Base-by-base conservation (phyloP, 2,888 invertebrate species). In the Oligia latruncula region DNA sequence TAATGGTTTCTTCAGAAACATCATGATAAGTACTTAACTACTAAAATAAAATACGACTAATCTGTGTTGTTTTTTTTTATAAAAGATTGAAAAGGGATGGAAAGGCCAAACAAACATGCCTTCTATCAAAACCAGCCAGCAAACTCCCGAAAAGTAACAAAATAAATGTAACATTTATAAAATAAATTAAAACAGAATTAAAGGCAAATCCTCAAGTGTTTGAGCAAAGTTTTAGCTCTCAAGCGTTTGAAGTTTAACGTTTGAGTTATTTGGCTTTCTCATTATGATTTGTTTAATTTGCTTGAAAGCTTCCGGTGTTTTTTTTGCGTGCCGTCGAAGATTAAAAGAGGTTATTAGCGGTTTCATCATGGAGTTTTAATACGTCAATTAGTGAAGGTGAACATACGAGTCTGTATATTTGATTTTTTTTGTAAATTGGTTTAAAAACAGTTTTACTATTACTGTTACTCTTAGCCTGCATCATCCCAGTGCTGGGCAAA, bases 211-310 rank as follows among this genome's bases (percentile, higher is more conserved):
- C 68, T 71, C n/a, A 74, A 88, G 78, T 74, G 75, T 78, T 80
- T 46, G 46, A 52, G 74, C 74, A n/a, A 82, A 84, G 77, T 81
- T 86, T 77, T 60, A 29, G 43, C 55, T 71, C 55, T 70, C 13
- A 64, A 64, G 43, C 86, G 71, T 89, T 88, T 89, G 85, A 89
- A 78, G 66, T 78, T 77, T 65, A 73, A 67, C 70, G 71, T 80
- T 79, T 74, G 43, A 64, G 74, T 77, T 77, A 81, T 80, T 88
- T 77, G 52, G 74, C 64, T 80, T 77, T 73, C 68, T 76, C 75
- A 72, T 79, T 73, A 80, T 40, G 79, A 76, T 80, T 89, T 84
- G 82, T 89, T 86, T 84, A 80, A 88, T 83, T 84, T 88, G 49
- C 60, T 72, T 77, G 77, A 84, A 71, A 78, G 80, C 78, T 75